Conservation (phyloP, 2,888 invertebrate genomes). For the Cephus pulcher region DNA sequence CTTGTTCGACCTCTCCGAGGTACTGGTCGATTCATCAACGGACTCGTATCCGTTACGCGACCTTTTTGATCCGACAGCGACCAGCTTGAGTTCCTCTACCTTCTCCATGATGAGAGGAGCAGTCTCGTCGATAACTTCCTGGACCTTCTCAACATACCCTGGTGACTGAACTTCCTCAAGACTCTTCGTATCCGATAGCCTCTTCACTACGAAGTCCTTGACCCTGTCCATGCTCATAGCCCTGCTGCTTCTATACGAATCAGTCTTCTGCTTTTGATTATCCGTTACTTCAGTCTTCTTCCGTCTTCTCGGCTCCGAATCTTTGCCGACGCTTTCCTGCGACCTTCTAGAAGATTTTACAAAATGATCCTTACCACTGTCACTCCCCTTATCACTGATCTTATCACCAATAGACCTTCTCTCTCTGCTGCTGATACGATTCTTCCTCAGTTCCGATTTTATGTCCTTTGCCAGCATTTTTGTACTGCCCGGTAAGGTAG, state of each 20-base stretch:
- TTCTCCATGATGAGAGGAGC: conserved; percentile 51
- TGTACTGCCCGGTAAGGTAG: conserved; percentile 30
- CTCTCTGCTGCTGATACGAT: conserved; percentile 44
- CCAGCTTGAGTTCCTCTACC: conserved; percentile 46
- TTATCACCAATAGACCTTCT: conserved; percentile 19
- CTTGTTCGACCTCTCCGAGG: conserved; percentile 16
- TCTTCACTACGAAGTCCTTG: conserved; percentile 42
- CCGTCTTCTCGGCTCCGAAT: not conserved
- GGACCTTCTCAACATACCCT: conserved; percentile 52
- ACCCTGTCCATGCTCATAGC: conserved; percentile 45
- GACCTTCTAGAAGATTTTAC: conserved; percentile 7
- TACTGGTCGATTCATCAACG: conserved; percentile 17
- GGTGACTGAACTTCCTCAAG: conserved; percentile 50
- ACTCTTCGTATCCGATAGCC: conserved; percentile 41
- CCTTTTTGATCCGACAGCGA: not conserved
- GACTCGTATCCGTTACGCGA: conserved; percentile 2
- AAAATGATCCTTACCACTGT: not conserved
- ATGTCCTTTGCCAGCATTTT: conserved; percentile 40
- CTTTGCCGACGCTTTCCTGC: not conserved
- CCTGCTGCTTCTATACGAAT: conserved; percentile 2
- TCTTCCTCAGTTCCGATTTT: conserved; percentile 42
- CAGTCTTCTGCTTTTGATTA: conserved; percentile 16
- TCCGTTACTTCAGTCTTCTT: conserved; percentile 17
- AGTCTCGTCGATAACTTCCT: conserved; percentile 54
- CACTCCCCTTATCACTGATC: not conserved